Evolutionary conservation across 1,140 invertebrate genomes (phyloP).

Genomic region (Chrysomallon squamiferum): DNA sequence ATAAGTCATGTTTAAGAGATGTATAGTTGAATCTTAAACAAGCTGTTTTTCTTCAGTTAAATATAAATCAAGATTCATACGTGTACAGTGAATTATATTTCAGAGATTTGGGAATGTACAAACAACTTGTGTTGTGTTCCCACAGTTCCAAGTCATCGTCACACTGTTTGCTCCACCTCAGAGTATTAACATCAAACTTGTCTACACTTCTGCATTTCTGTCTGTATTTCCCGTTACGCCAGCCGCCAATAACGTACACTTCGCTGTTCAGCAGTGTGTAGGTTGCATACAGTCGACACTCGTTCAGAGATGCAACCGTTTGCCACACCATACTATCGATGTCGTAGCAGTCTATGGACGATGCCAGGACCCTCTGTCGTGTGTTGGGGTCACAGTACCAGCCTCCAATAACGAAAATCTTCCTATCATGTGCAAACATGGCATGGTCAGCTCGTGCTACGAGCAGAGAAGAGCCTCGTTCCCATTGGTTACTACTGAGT

Average conservation of each 20-base stretch:
- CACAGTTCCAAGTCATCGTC: slow-evolving; percentile 31
- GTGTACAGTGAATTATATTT: too few relatives aligned
- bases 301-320: slow-evolving; percentile 71
- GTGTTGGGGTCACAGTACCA: slow-evolving; percentile 72
- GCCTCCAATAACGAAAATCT: slow-evolving; percentile 76
- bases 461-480: slow-evolving; percentile 68
- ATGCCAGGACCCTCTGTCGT: slow-evolving; percentile 68
- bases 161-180: slow-evolving; percentile 21
- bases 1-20: too few relatives aligned
- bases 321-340: slow-evolving; percentile 69
- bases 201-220: slow-evolving; percentile 35
- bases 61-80: too few relatives aligned
- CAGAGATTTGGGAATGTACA: slow-evolving; percentile 33
- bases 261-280: slow-evolving; percentile 71
- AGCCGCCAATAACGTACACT: slow-evolving; percentile 77
- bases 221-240: slow-evolving; percentile 52
- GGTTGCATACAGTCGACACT: slow-evolving; percentile 74
- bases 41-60: too few relatives aligned
- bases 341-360: slow-evolving; percentile 77
- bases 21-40: too few relatives aligned
- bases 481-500: slow-evolving; percentile 70
- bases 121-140: slow-evolving; percentile 45
- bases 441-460: slow-evolving; percentile 75
- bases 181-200: slow-evolving; percentile 30
- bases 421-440: slow-evolving; percentile 70